These are phyloP conservation scores for Piprites chloris DNA, from an alignment of 2,113 vertebrate species.

Conservation along the genomic window DNA sequence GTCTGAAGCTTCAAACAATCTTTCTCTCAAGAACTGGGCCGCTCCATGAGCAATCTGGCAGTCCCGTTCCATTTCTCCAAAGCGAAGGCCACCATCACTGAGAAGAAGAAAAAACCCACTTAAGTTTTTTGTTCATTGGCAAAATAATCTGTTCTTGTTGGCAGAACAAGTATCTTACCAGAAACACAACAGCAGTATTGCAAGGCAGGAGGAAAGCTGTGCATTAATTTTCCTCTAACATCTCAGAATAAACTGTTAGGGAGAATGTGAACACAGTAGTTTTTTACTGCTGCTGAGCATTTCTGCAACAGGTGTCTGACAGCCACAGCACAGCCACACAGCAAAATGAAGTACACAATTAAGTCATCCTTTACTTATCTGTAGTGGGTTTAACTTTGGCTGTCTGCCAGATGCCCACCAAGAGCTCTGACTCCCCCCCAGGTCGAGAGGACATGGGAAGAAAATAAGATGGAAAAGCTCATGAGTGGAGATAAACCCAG, in stretches of 20 bases:
- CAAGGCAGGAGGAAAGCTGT: neutral
- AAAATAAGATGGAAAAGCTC: neutral
- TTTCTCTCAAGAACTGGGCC: conserved; percentile 92
- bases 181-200: neutral
- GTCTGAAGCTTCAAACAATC: conserved; percentile 95
- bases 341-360: neutral
- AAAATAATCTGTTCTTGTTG: neutral
- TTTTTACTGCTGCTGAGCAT: neutral
- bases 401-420: neutral
- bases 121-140: neutral
- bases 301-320: neutral
- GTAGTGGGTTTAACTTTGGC: neutral
- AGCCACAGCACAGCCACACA: neutral
- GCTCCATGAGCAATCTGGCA: conserved; percentile 98
- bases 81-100: conserved; percentile 95
- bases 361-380: neutral
- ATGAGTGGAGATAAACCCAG: neutral
- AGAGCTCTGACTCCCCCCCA: neutral
- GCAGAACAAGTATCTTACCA: neutral
- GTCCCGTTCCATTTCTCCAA: conserved; percentile 98
- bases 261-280: neutral
- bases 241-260: neutral
- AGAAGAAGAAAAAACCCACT: neutral
- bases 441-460: neutral
- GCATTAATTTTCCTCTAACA: neutral